Conservation (phyloP, 2,888 invertebrate species). For the Brachyptera putata region DNA sequence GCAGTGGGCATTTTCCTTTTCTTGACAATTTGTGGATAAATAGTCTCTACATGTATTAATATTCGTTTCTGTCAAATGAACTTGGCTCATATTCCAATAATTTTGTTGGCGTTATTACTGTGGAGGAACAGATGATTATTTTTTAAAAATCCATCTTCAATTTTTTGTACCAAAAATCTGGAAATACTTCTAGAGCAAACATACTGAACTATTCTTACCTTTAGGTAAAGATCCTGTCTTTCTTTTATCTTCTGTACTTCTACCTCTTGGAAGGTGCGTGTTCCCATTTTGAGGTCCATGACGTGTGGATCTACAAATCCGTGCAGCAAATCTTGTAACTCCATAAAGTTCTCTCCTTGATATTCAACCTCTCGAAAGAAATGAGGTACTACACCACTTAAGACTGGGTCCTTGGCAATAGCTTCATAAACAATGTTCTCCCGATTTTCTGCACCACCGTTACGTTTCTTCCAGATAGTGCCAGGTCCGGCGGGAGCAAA, state of each 20-base stretch:
- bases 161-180: background rate
- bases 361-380: constrained; percentile 81
- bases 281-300: constrained; percentile 97
- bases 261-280: constrained; percentile 89
- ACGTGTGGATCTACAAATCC: constrained; percentile 90
- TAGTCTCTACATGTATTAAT: no score
- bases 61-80: no score
- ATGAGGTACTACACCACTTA: constrained; percentile 71
- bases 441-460: constrained; percentile 62
- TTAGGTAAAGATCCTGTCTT: constrained; percentile 85
- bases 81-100: no score
- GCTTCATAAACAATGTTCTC: constrained; percentile 77
- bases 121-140: no score
- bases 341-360: constrained; percentile 80
- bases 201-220: constrained; percentile 44
- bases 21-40: no score
- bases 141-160: no score
- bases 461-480: constrained; percentile 88
- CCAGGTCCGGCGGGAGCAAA: constrained; percentile 90
- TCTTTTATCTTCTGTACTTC: constrained; percentile 87
- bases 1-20: no score
- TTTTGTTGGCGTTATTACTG: no score
- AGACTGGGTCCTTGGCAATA: constrained; percentile 67
- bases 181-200: background rate
- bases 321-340: constrained; percentile 88